A percentile compares a stretch with the other conserved stretches of the same genome.
phyloP scores from a whole-genome alignment of 2,797 vertebrate genomes.

The Notolepis coatsorum region DNA sequence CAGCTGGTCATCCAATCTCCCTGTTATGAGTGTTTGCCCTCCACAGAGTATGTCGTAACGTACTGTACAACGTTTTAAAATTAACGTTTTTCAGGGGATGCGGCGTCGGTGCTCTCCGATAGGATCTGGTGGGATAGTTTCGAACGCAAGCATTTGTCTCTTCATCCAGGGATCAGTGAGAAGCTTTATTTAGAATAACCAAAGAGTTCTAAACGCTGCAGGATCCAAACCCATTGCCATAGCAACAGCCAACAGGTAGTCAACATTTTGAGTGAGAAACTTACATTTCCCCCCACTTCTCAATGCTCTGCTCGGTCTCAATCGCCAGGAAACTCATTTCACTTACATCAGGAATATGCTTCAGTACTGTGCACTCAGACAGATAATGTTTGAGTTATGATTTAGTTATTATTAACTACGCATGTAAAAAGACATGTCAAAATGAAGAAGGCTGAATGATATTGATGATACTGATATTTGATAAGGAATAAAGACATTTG shows the following conservation, averaged over 20 bases:
- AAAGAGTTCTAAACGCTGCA: slow-evolving; percentile 79
- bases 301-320: slow-evolving; percentile 61
- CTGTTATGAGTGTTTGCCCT: too few relatives aligned
- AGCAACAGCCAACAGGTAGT: slow-evolving; percentile 86
- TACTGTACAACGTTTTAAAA: too few relatives aligned
- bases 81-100: slow-evolving; percentile 2
- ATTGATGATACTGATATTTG: too few relatives aligned
- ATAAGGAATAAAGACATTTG: too few relatives aligned
- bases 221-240: slow-evolving; percentile 82
- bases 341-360: too few relatives aligned
- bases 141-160: slow-evolving; percentile 60
- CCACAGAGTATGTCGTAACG: slow-evolving; percentile 30
- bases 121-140: slow-evolving; percentile 68
- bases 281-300: slow-evolving; percentile 72
- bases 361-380: too few relatives aligned
- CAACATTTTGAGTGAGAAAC: slow-evolving; percentile 81
- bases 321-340: slow-evolving; percentile 62
- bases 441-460: too few relatives aligned
- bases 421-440: too few relatives aligned
- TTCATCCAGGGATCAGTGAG: slow-evolving; percentile 76
- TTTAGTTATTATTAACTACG: too few relatives aligned
- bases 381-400: too few relatives aligned
- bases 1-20: neutral
- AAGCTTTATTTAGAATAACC: slow-evolving; percentile 86
- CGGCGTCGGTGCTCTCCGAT: slow-evolving; percentile 45